phyloP scores from a whole-genome alignment of 1,140 invertebrate species.

The Anastrepha ludens region DNA sequence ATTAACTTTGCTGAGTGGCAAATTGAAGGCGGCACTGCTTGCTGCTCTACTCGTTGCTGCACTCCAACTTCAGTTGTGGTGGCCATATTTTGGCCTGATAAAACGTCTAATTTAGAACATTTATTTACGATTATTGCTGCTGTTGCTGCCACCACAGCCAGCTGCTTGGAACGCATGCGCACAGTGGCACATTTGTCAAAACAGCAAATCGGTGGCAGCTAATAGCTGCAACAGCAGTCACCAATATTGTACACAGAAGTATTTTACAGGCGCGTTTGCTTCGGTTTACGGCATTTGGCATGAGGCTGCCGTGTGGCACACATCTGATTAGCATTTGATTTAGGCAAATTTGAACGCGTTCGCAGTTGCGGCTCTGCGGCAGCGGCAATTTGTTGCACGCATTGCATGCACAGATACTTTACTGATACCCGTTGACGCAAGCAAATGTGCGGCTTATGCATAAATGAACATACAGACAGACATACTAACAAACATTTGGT shows the following conservation, averaged over 20 bases:
- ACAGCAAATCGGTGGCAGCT: background rate
- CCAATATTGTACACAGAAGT: too few relatives aligned
- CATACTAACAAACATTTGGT: background rate
- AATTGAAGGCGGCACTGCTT: background rate
- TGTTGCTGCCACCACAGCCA: background rate
- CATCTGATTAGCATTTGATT: constrained; percentile 47
- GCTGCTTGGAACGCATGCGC: background rate
- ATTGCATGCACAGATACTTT: constrained; percentile 11
- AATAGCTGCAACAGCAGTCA: background rate
- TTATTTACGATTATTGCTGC: constrained; percentile 40
- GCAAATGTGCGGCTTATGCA: background rate
- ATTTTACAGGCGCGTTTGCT: too few relatives aligned
- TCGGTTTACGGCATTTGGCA: background rate
- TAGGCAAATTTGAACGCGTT: constrained; percentile 41
- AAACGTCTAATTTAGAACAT: constrained; percentile 26
- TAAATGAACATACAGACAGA: background rate
- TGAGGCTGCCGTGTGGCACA: constrained; percentile 34
- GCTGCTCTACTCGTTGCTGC: background rate
- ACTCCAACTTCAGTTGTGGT: background rate
- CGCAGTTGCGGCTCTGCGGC: background rate
- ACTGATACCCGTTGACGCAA: background rate
- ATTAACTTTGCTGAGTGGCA: background rate
- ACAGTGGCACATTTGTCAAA: constrained; percentile 42
- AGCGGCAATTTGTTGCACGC: constrained; percentile 45
- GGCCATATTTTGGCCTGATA: constrained; percentile 9